Evolutionary conservation across 2,888 invertebrate genomes (phyloP), one percentile per base, ranked within the genome.

Genomic region (Heliconius charithonia): DNA sequence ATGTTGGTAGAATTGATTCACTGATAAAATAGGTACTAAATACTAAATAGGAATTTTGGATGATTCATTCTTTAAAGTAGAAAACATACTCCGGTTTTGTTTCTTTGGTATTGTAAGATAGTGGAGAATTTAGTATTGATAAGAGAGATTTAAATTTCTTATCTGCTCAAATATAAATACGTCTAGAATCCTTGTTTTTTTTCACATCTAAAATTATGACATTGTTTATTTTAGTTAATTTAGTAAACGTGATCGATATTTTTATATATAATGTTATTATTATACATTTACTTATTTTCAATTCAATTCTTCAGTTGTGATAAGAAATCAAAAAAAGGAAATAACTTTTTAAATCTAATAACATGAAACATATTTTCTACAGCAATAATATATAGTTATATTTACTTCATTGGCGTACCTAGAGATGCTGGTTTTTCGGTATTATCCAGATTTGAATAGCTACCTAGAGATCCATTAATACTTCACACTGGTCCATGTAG

Each of bases 1-100:
- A 75, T 51, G 80, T 80, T 83, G 83, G 84, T 79, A 82, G 81
- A 71, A 77, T 72, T 82, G 76, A 65, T 80, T 27, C 83, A 83
- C 83, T 87, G 86, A 85, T 88, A 87, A 63, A 74, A 37, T 63
- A 74, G 45, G 41, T 41, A 62, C 73, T 62, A 56, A 59, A 85
- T 86, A 75, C 45, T 80, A 78, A 81, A 78, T 75, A 81, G 89
- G 89, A 89, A 90, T 90, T 91, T 89, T 81, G 85, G 86, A 90
- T 93, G 93, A 93, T 89, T 93, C 93, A 93, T 87, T 82, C 32
- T 59, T 77, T 62, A 71, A 45, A 66, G 77, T 75, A 76, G 78
- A 79, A 69, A 78, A 80, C 72, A 79, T 72, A 78, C 75, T 81
- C 51, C 73, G 75, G 65, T 77, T 75, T 73, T 51, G 25, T 41